Conservation (phyloP, 2,113 vertebrate species). For the Epinephelus moara region DNA sequence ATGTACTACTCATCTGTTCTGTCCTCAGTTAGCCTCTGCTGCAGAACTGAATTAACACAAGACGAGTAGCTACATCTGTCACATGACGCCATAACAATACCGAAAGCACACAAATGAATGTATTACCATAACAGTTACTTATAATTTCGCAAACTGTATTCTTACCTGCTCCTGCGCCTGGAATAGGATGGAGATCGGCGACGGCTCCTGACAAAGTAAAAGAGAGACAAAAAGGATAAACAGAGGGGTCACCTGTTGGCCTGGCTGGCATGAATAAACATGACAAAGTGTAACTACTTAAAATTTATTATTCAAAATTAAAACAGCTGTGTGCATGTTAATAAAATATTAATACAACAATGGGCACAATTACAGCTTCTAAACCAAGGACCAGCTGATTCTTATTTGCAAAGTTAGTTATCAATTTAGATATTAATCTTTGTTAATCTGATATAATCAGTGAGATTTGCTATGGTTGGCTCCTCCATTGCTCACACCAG, state of each 20-base stretch:
- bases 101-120: background rate
- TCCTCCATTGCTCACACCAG: background rate
- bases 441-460: background rate
- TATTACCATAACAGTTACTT: too few species aligned
- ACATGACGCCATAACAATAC: rapidly evolving
- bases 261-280: background rate
- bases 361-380: background rate
- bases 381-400: background rate
- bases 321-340: background rate
- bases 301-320: background rate
- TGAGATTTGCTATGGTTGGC: background rate
- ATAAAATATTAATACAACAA: background rate
- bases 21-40: background rate
- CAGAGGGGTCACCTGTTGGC: too few species aligned
- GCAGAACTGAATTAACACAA: background rate
- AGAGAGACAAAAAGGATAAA: background rate
- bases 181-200: slow-evolving; percentile 85
- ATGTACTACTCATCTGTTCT: background rate
- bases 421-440: background rate
- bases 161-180: slow-evolving; percentile 85
- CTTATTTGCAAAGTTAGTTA: background rate
- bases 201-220: slow-evolving; percentile 61
- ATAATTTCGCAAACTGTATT: background rate
- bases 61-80: background rate
- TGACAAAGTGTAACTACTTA: background rate